These are phyloP conservation scores for Seira musarum DNA, from an alignment of 2,888 invertebrate genomes.

Conservation along the genomic window DNA sequence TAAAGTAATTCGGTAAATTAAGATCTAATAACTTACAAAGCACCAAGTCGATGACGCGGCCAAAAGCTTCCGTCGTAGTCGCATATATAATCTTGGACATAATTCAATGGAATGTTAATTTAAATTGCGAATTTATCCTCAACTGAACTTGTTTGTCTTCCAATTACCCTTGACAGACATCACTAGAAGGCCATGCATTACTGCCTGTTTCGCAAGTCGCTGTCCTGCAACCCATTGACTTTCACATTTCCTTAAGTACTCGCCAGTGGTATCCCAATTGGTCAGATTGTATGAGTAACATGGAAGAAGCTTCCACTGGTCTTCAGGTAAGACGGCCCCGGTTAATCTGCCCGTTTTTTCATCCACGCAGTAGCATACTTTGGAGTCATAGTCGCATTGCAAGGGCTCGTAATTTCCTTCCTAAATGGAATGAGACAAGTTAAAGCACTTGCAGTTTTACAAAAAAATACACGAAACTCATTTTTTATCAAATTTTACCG, in stretches of 20 bases:
- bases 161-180: background rate
- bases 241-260: slow-evolving; percentile 64
- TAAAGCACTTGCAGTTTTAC: too few species aligned
- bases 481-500: too few species aligned
- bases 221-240: slow-evolving; percentile 58
- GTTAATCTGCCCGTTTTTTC: slow-evolving; percentile 60
- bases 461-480: too few species aligned
- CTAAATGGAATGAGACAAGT: too few species aligned
- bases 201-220: slow-evolving; percentile 53
- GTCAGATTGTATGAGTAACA: slow-evolving; percentile 60
- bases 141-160: too few species aligned
- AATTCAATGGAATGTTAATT: too few species aligned
- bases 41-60: slow-evolving; percentile 25
- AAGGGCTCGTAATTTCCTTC: slow-evolving; percentile 69
- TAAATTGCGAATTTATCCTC: too few species aligned
- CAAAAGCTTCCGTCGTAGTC: slow-evolving; percentile 67
- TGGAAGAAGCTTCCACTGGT: slow-evolving; percentile 65
- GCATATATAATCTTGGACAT: slow-evolving; percentile 49
- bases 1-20: too few species aligned
- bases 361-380: slow-evolving; percentile 69
- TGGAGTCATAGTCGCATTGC: slow-evolving; percentile 68
- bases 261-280: slow-evolving; percentile 33
- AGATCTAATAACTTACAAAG: slow-evolving; percentile 19
- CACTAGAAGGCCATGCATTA: slow-evolving; percentile 57
- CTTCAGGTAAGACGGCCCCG: slow-evolving; percentile 65